Evolutionary conservation across 1,140 invertebrate species (phyloP).

Genomic region (Macrotrachela quadricornifera): DNA sequence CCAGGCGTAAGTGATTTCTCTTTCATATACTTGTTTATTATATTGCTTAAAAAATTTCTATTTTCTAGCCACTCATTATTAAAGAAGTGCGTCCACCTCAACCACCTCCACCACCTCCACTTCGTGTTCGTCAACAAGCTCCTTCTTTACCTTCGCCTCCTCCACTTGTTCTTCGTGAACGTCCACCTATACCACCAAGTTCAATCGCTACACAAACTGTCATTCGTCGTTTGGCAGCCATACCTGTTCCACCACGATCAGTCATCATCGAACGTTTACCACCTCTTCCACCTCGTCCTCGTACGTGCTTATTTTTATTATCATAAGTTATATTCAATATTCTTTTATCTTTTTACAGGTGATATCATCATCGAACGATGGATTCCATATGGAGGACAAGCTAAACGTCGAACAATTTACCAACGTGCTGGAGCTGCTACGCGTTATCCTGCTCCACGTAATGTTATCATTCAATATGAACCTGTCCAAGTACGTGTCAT

Average conservation of each 20-base stretch:
- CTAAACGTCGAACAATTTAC: not conserved
- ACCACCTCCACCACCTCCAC: slow-evolving; percentile 8
- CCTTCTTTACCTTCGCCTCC: slow-evolving; percentile 2
- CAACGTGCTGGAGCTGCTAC: not conserved
- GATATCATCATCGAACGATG: not conserved
- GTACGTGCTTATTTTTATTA: not conserved
- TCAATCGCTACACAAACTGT: not conserved
- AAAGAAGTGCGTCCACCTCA: not conserved
- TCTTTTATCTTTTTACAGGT: not conserved
- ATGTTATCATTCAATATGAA: slow-evolving; percentile 8
- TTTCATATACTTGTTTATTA: too few relatives aligned
- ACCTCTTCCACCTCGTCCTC: not conserved
- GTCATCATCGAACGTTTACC: slow-evolving; percentile 8
- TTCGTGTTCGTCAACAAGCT: slow-evolving; percentile 6
- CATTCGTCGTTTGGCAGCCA: not conserved
- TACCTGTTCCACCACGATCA: not conserved
- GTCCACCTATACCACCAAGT: slow-evolving; percentile 4
- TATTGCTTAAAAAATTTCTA: not conserved
- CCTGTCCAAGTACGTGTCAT: not conserved
- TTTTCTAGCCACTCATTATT: not conserved
- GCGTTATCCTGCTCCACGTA: not conserved
- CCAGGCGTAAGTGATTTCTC: not conserved
- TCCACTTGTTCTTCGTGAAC: slow-evolving; percentile 7
- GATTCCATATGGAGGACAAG: not conserved
- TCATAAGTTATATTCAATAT: too few relatives aligned